Base-by-base conservation (phyloP, 2,888 invertebrate genomes). In the Caenorhabditis becei region DNA sequence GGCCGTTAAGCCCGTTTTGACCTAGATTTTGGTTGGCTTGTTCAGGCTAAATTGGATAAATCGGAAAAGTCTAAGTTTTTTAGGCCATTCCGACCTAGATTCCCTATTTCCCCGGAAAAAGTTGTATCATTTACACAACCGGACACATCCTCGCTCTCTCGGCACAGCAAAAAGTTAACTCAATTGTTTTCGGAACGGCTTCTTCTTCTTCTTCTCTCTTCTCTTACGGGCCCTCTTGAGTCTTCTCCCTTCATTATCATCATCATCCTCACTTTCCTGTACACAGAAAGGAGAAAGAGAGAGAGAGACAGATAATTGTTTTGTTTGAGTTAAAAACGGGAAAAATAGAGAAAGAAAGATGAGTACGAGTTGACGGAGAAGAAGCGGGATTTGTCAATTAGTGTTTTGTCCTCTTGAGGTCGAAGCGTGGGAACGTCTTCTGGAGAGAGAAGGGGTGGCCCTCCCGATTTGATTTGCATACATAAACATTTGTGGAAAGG, bases 381-480 rank as follows among this genome's bases (percentile, higher is more conserved):
- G 59, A 14, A 37, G 18, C 24, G 44, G 61, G 61, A 70, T 58
- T 67, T 62, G 79, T 79, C 79, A 79, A 79, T 79, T 79, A 79
- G 79, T 78, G 79, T 72, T 54, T 79, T 66, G 72, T 67, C 67
- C 65, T 72, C 65, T 75, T 77, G 74, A 65, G 51, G 16, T 51
- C 37, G 49, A 71, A 61, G 62, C 79, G 71, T 79, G 71, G 59
- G 67, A 72, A 77, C 67, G 26, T 41, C 41, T 41, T 14, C 41
- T 37, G 26, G 20, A 35, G 16, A 4, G 8, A 20, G 35, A 35
- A 20, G 59, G 61, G 37, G 59, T 35, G 59, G 23, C 37, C 59
- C n/a, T n/a, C n/a, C n/a, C 16, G 35, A 37, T 41, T 59, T 18
- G 20, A 59, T 59, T 59, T 59, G 59, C 59, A 49, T 49, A 44